Evolutionary conservation across 2,888 invertebrate species (phyloP), one percentile per base, ranked within the genome.

Genomic region (Alviniconcha strummeri): DNA sequence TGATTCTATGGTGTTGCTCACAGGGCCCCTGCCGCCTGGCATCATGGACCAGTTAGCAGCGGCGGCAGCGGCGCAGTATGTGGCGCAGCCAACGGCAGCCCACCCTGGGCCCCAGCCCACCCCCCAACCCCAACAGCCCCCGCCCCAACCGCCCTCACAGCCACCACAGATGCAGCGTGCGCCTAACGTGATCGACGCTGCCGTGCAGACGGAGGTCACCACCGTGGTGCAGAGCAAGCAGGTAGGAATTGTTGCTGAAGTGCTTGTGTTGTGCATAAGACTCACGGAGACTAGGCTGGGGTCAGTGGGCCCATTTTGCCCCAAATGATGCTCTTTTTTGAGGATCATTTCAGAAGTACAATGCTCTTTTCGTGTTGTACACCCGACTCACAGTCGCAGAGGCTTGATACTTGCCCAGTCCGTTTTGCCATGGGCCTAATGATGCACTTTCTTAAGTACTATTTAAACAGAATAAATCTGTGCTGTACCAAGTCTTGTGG

Each of bases 141-240:
- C 82, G 83, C 64, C 84, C 72, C n/a, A 84, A 82, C 74, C 78
- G n/a, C 60, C 85, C 83, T 19, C 84, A 74, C 83, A 84, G 85
- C 71, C 71, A 7, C 64, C 64, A 55, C 80, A 52, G 55, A 54
- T 80, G 80, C 64, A 60, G 54, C 77, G 82, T 0, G 8, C 19
- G 5, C 55, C 82, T 0, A 76, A 54, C 36, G 55, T 77, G 11
- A 57, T 82, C 17, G 82, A 82, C 55, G 64, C 77, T 36, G 77
- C 77, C 55, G 82, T 82, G 54, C 82, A 82, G 69, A 82, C 82
- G 9, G 82, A 82, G 54, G 82, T 82, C 54, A 76, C 82, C 56
- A 82, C 82, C 11, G 82, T 82, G 15, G 71, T 82, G 54, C 82
- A 82, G 75, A 82, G 82, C 77, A 82, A 82, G 60, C 82, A 82